Evolutionary conservation across 2,113 vertebrate species (phyloP).

Genomic region (Phrynosoma blainvillii): DNA sequence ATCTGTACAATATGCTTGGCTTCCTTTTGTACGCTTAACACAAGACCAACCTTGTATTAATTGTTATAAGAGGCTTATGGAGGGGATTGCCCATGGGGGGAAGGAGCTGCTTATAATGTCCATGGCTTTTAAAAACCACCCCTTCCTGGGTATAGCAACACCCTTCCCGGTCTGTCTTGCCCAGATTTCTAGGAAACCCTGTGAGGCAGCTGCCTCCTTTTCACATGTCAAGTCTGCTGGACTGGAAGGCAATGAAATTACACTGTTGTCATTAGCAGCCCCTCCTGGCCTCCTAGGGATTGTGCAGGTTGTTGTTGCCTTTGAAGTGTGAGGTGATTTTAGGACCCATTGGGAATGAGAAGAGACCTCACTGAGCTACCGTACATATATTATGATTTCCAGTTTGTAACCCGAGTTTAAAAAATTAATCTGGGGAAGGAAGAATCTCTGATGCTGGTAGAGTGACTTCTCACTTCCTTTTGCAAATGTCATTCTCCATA

Average conservation of each 20-base stretch:
- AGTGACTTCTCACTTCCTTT: neutral
- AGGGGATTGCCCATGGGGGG: neutral
- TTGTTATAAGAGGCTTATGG: neutral
- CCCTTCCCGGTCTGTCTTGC: neutral
- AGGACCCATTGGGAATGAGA: slow-evolving; percentile 4
- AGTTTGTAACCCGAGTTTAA: neutral
- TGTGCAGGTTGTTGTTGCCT: slow-evolving; percentile 19
- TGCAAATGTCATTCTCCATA: neutral
- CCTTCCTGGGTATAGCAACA: neutral
- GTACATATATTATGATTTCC: neutral
- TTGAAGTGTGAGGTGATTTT: slow-evolving; percentile 11
- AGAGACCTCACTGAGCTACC: slow-evolving; percentile 14
- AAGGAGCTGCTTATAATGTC: neutral
- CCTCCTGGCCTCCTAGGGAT: neutral
- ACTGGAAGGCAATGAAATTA: neutral
- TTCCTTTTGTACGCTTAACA: too few species aligned
- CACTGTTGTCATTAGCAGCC: slow-evolving; percentile 14
- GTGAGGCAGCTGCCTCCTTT: neutral
- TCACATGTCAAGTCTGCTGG: neutral
- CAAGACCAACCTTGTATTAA: neutral
- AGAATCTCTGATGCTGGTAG: neutral
- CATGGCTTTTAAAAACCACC: neutral
- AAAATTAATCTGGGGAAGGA: neutral
- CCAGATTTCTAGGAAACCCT: neutral
- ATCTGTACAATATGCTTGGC: neutral